Conservation (phyloP, 2,797 vertebrate species). For the Trachops cirrhosus region DNA sequence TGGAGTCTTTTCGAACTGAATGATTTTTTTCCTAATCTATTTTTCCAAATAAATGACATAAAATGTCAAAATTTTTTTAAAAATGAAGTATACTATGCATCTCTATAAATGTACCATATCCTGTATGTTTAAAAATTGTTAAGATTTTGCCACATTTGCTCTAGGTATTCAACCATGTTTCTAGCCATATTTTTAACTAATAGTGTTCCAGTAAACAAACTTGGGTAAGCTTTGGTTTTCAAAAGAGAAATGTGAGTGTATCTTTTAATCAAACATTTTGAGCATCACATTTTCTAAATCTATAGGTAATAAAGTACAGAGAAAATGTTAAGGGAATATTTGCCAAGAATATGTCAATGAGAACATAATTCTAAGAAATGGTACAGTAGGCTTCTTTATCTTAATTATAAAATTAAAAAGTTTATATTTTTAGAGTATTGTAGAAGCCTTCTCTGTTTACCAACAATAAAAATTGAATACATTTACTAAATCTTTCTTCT, state of each 20-base stretch:
- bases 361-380: neutral
- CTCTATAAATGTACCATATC: neutral
- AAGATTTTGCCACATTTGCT: neutral
- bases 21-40: neutral
- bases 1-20: neutral
- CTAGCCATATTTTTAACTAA: neutral
- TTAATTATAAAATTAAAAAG: neutral
- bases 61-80: neutral
- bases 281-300: neutral
- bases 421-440: neutral
- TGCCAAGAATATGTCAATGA: neutral
- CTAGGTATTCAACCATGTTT: neutral
- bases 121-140: neutral
- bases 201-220: neutral
- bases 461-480: neutral
- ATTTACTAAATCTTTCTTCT: constrained; percentile 40
- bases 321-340: neutral
- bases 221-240: neutral
- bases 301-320: neutral
- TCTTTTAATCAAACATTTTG: neutral
- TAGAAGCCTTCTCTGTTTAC: neutral
- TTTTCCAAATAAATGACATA: neutral
- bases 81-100: neutral
- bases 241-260: neutral
- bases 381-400: neutral